These are phyloP conservation scores for Philantomba maxwellii DNA, from an alignment of 2,113 vertebrate genomes.

Conservation along the genomic window DNA sequence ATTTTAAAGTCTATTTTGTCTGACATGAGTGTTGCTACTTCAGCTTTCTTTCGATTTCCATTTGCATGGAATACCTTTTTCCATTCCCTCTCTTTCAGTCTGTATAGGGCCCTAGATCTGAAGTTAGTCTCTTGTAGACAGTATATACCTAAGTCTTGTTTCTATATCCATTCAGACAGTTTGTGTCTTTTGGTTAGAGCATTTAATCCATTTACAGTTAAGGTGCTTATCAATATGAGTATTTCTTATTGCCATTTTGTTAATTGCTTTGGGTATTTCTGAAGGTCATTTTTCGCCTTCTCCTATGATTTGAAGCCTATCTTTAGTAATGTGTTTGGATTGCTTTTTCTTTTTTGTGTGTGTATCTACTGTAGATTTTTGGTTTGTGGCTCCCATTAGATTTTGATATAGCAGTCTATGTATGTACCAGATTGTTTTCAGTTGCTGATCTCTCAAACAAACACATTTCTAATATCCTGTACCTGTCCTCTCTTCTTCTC, in stretches of 20 bases:
- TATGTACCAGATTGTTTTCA: not conserved
- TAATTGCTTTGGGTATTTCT: not conserved
- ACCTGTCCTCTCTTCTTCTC: not conserved
- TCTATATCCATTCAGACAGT: not conserved
- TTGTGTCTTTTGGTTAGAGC: not conserved
- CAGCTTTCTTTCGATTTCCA: not conserved
- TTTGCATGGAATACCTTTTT: not conserved
- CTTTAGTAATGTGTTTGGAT: not conserved
- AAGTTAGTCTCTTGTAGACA: not conserved
- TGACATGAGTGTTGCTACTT: not conserved
- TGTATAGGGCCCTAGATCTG: not conserved
- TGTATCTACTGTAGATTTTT: not conserved
- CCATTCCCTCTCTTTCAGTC: not conserved
- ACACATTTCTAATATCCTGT: not conserved
- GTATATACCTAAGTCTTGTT: not conserved
- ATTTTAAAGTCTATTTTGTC: not conserved
- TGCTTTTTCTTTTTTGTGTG: not conserved
- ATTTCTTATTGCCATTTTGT: not conserved
- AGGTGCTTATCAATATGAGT: not conserved
- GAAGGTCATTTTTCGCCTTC: not conserved
- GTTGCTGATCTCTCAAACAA: not conserved
- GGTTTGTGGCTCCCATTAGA: not conserved
- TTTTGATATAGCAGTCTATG: not conserved
- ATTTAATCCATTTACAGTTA: not conserved
- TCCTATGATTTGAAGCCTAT: not conserved